Conservation (phyloP, 2,888 invertebrate species). For the Acheta domesticus region DNA sequence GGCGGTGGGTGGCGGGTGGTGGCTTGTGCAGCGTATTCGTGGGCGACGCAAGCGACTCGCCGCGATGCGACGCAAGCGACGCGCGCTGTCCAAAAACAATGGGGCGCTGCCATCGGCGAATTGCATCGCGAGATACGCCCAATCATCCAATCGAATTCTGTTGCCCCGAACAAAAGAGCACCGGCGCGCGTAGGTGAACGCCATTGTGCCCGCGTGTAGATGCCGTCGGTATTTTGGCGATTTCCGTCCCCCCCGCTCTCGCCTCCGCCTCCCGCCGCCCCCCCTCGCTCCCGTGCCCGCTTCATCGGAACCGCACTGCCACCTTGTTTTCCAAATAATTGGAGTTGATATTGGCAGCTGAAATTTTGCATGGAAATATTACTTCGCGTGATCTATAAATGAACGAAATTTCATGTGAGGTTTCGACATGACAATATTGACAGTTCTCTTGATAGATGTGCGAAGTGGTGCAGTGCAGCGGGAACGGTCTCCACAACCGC, state of each 20-base stretch:
- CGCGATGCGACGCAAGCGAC: too few relatives aligned
- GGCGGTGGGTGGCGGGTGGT: not conserved
- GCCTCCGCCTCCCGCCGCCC: not conserved
- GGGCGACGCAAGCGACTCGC: not conserved
- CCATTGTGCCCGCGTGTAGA: not conserved
- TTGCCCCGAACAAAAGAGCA: not conserved
- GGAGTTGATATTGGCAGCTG: not conserved
- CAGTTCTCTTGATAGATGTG: not conserved
- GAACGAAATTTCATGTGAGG: not conserved
- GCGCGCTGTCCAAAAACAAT: not conserved
- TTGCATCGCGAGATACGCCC: not conserved
- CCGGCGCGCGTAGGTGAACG: not conserved
- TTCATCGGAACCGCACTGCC: not conserved
- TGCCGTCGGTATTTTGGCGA: not conserved
- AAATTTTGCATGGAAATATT: not conserved
- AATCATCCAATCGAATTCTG: constrained; percentile 4
- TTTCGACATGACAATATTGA: constrained; percentile 11
- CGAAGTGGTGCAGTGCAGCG: not conserved
- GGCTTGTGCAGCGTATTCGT: not conserved
- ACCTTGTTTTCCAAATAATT: not conserved
- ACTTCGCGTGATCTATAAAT: not conserved
- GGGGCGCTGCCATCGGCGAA: not conserved
- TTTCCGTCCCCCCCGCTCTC: not conserved
- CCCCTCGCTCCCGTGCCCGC: not conserved
- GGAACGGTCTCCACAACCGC: too few relatives aligned